phyloP scores from a whole-genome alignment of 2,113 vertebrate genomes.

The Heteronetta atricapilla region DNA sequence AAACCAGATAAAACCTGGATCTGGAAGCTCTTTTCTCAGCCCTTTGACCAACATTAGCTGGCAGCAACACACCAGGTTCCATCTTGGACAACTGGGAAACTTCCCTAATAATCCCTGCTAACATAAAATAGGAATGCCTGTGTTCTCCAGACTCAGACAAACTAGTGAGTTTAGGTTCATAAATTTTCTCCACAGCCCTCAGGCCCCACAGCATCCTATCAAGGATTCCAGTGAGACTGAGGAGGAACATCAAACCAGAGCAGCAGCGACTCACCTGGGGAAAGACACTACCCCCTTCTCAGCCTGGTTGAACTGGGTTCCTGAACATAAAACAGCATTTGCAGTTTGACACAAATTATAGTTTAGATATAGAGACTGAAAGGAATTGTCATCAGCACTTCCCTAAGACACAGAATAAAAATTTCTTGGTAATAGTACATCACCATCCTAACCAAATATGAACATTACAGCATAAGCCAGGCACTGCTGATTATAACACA shows the following conservation, averaged over 20 bases:
- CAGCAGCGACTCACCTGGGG: not conserved
- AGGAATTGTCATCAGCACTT: not conserved
- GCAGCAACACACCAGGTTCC: not conserved
- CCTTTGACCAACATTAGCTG: not conserved
- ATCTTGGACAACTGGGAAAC: not conserved
- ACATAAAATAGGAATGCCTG: rapidly evolving
- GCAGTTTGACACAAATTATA: not conserved
- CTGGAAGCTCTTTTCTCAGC: not conserved
- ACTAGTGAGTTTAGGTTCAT: not conserved
- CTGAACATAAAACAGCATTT: not conserved
- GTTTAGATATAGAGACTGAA: not conserved
- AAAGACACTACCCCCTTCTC: not conserved
- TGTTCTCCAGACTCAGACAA: not conserved
- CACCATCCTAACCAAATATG: not conserved
- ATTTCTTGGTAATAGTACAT: not conserved
- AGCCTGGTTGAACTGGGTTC: not conserved
- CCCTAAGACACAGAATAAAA: not conserved
- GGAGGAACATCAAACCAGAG: not conserved
- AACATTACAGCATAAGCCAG: not conserved
- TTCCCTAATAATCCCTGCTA: not conserved
- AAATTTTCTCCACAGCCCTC: not conserved
- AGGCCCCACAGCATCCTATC: not conserved
- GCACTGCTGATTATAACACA: not conserved
- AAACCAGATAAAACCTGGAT: not conserved
- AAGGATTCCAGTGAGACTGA: not conserved